Base-by-base conservation (phyloP, 1,140 invertebrate species). In the Drosophila guanche region DNA sequence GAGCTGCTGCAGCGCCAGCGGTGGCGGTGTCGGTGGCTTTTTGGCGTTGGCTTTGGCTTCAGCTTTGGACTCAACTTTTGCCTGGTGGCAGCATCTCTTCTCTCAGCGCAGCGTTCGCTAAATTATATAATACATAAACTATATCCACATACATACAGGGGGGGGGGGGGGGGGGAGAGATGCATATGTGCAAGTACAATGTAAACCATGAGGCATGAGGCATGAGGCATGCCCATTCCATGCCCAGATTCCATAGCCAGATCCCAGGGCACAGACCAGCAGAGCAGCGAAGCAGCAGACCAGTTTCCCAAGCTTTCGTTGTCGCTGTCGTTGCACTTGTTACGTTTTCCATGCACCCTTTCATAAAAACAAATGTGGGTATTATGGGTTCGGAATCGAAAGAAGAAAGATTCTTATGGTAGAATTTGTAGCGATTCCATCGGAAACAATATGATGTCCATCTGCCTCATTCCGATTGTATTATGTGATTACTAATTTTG, bases 101-200 rank as follows among this genome's bases (percentile, higher is more conserved):
- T 59, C 62, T 62, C 61, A 55, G 75, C 53, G 54, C 61, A 66
- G 79, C 71, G 63, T 57, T 41, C 56, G 58, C 52, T 50, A 71
- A 80, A 86, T 85, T 86, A 80, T 86, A 81, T 81, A 80, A 85
- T 70, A 69, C 81, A 80, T 80, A 86, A 76, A 76, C 76, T 55
- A 76, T 68, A 69, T 67, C 12, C 55, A 72, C 37, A 47, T 25
- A 46, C 43, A 43, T 46, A 25, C 33, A 52, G 41, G 54, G 14
- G 6, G 20, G 20, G 10, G 29, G 10, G 29, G 29, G 3, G 27
- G 27, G 10, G 29, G 4, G 33, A 10, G 0, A 12, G 8, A 37
- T 37, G 10, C 33, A 37, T 37, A 37, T 37, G 33, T 37, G 33
- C 33, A 37, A 37, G 0, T 12, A 10, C 33, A 37, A 37, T 37